Conservation (phyloP, 2,888 invertebrate genomes). For the Agonopterix heracliana region DNA sequence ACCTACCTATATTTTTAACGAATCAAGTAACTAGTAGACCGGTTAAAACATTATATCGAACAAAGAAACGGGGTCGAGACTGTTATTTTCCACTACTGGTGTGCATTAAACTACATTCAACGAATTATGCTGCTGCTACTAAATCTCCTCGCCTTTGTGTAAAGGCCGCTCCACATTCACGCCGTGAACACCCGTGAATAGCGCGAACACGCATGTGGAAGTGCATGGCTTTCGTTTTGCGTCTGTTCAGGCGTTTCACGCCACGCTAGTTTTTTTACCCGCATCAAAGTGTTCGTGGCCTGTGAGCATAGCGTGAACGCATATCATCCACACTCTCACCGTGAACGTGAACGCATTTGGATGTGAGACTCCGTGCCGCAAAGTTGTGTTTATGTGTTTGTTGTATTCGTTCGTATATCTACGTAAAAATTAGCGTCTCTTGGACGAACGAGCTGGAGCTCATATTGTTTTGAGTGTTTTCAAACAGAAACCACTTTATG, state of each 20-base stretch:
- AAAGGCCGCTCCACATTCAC: background rate
- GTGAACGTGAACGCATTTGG: too few species aligned
- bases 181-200: background rate
- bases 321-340: too few species aligned
- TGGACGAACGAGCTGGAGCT: too few species aligned
- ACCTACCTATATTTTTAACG: slow-evolving; percentile 19
- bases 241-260: background rate
- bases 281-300: too few species aligned
- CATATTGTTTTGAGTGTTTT: too few species aligned
- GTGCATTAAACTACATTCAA: slow-evolving; percentile 25
- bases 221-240: background rate
- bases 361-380: too few species aligned
- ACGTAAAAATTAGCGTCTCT: too few species aligned
- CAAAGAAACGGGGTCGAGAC: slow-evolving; percentile 56
- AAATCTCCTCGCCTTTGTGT: background rate
- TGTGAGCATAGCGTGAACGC: too few species aligned
- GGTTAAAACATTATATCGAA: slow-evolving; percentile 40
- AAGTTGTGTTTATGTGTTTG: too few species aligned
- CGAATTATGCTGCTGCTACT: slow-evolving; percentile 17
- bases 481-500: too few species aligned
- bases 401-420: too few species aligned
- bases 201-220: background rate
- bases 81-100: slow-evolving; percentile 47
- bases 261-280: background rate
- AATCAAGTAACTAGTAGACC: slow-evolving; percentile 17